A percentile compares a stretch with the other conserved stretches of the same genome.
phyloP scores from a whole-genome alignment of 2,113 vertebrate species.

The Cygnus buccinator region DNA sequence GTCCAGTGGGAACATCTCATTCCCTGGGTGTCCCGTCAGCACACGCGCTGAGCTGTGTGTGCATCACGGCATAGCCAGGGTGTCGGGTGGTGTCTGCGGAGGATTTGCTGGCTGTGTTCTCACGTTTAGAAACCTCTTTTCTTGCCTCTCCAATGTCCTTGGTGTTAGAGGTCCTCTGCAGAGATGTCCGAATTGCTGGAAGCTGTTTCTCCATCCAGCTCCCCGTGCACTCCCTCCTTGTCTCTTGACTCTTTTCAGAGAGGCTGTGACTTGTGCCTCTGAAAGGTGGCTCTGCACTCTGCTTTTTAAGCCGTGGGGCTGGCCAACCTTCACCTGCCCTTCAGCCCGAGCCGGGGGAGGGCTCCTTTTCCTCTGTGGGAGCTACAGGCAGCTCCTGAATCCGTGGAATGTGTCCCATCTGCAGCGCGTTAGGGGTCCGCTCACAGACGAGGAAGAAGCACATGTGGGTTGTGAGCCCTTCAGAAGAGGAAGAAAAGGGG shows the following conservation, averaged over 20 bases:
- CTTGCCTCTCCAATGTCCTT: background rate
- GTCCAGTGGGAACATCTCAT: background rate
- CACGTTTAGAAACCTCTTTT: conserved; percentile 1
- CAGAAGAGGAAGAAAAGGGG: conserved; percentile 51
- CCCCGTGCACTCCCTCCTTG: background rate
- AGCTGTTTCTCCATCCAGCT: background rate
- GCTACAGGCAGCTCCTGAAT: conserved; percentile 53
- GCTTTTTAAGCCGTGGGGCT: background rate
- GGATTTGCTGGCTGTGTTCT: background rate
- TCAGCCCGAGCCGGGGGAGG: background rate
- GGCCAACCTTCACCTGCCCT: background rate
- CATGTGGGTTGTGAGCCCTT: conserved; percentile 63
- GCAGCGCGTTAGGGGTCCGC: conserved; percentile 29
- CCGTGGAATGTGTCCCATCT: conserved; percentile 71
- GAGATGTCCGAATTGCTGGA: background rate
- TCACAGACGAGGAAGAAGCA: conserved; percentile 36
- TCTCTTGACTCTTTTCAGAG: background rate
- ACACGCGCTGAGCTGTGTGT: background rate
- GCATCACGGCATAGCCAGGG: background rate
- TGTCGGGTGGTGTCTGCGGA: background rate
- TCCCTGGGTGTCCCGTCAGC: background rate
- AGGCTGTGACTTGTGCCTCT: background rate
- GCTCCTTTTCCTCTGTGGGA: background rate
- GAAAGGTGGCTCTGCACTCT: background rate
- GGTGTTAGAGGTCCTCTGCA: background rate